These are phyloP conservation scores for Bombus impatiens DNA, from an alignment of 1,140 invertebrate genomes.

Conservation along the genomic window DNA sequence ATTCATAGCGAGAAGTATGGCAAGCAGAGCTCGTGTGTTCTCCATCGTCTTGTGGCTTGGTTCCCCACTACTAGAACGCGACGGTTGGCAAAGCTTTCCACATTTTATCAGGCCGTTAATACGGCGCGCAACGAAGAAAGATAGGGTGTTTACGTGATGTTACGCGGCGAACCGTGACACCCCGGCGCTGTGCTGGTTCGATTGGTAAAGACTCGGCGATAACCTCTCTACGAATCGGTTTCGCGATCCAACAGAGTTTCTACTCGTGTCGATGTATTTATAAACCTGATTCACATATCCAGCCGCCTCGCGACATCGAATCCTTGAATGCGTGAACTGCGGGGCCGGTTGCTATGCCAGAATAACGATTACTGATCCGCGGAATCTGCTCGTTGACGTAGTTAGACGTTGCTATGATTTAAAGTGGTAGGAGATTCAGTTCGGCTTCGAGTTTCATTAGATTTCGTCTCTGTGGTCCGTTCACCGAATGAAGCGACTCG, in stretches of 20 bases:
- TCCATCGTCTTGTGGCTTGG: not conserved
- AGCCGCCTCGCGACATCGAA: not conserved
- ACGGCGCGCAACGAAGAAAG: constrained; percentile 47
- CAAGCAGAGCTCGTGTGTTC: too few species aligned
- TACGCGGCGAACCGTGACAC: constrained; percentile 72
- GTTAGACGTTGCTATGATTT: not conserved
- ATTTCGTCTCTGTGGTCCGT: too few species aligned
- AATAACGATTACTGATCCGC: not conserved
- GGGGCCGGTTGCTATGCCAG: constrained; percentile 40
- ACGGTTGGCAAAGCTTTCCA: constrained; percentile 27
- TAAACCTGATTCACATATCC: constrained; percentile 63
- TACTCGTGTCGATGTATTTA: constrained; percentile 43
- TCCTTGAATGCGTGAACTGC: constrained; percentile 3
- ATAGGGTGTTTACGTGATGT: constrained; percentile 75
- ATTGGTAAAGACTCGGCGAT: constrained; percentile 15
- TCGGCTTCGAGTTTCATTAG: not conserved
- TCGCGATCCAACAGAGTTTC: constrained; percentile 10
- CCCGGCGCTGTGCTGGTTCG: constrained; percentile 28
- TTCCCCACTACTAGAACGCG: not conserved
- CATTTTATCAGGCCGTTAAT: constrained; percentile 63
- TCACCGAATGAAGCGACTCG: too few species aligned
- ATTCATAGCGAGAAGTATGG: not conserved
- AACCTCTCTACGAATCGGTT: constrained; percentile 30
- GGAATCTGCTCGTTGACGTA: constrained; percentile 4
- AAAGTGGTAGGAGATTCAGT: not conserved